Percentiles rank a stretch among this genome's conserved stretches.
These are phyloP conservation scores for Chorisops tibialis DNA, from an alignment of 2,888 invertebrate species.

Conservation along the genomic window DNA sequence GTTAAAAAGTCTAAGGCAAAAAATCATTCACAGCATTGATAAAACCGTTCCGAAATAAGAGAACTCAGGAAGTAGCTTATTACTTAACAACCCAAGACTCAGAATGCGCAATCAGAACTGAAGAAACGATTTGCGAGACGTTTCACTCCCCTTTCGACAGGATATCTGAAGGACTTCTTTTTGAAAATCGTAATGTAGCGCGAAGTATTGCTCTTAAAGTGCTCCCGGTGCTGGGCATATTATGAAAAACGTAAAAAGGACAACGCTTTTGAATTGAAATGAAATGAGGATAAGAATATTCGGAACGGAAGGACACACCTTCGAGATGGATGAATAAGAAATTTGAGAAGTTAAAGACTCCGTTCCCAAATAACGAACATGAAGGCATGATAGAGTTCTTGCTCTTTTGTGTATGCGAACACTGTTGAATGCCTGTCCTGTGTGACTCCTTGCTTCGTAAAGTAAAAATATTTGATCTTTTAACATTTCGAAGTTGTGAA, in stretches of 20 bases:
- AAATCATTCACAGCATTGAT: conserved; percentile 12
- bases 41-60: conserved; percentile 13
- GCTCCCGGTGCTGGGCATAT: not conserved
- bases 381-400: conserved; percentile 9
- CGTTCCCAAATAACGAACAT: conserved; percentile 12
- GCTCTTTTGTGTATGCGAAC: conserved; percentile 10
- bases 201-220: conserved; percentile 10
- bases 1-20: conserved; percentile 26
- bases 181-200: not conserved
- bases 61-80: conserved; percentile 22
- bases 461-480: conserved; percentile 18
- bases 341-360: conserved; percentile 20
- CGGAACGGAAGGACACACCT: conserved; percentile 33
- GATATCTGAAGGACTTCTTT: conserved; percentile 8
- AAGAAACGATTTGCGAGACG: not conserved
- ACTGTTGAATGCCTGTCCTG: conserved; percentile 13
- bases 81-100: conserved; percentile 13
- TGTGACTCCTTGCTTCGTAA: conserved; percentile 23
- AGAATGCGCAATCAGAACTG: conserved; percentile 7
- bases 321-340: conserved; percentile 22
- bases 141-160: conserved; percentile 13
- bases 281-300: conserved; percentile 10
- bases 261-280: conserved; percentile 12
- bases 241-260: conserved; percentile 11
- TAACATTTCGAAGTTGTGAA: conserved; percentile 9